phyloP scores from a whole-genome alignment of 2,113 vertebrate genomes.

The Gobiocypris rarus region DNA sequence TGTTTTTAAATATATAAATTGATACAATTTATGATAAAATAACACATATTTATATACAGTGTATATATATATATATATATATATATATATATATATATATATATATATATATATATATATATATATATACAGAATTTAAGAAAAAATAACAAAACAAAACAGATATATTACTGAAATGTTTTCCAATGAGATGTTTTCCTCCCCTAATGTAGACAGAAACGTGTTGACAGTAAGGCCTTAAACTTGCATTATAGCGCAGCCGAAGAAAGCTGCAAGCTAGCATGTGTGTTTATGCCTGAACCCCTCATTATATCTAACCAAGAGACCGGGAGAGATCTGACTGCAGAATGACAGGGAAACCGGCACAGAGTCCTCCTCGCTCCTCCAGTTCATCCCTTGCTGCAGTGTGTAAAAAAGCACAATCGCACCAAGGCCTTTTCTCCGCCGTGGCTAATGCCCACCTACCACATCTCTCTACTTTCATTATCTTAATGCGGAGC shows the following conservation, averaged over 20 bases:
- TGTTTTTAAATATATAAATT: too few relatives aligned
- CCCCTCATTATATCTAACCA: constrained; percentile 36
- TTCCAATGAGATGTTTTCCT: neutral
- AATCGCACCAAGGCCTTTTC: constrained; percentile 27
- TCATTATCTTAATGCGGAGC: constrained; percentile 54
- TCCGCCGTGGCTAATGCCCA: constrained; percentile 46
- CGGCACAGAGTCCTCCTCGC: neutral
- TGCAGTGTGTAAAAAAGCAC: constrained; percentile 21
- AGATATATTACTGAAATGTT: neutral
- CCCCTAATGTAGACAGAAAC: neutral
- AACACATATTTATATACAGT: too few relatives aligned
- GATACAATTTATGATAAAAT: too few relatives aligned
- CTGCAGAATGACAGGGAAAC: constrained; percentile 9
- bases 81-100: too few relatives aligned
- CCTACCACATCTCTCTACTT: constrained; percentile 55
- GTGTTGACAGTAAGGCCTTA: neutral
- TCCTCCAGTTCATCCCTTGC: neutral
- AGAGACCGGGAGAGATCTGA: neutral
- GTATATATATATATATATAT: too few relatives aligned
- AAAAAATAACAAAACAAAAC: neutral
- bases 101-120: too few relatives aligned
- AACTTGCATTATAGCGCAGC: neutral
- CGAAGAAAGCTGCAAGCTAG: neutral
- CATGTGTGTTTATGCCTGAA: constrained; percentile 13
- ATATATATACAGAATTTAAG: too few relatives aligned